phyloP scores from a whole-genome alignment of 2,888 invertebrate species.

The Acronicta aceris region DNA sequence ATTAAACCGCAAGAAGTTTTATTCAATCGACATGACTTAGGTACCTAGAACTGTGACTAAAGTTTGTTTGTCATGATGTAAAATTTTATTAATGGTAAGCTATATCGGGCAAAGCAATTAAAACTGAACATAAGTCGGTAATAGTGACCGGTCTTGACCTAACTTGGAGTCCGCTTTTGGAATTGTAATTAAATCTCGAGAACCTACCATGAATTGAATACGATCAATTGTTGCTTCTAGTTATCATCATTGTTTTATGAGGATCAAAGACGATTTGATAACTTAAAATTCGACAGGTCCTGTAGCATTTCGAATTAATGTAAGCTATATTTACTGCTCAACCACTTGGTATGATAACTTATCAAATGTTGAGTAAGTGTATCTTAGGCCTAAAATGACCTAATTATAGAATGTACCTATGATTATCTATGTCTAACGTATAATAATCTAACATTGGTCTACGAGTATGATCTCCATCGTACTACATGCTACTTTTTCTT shows the following conservation, averaged over 20 bases:
- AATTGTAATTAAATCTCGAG: slow-evolving; percentile 51
- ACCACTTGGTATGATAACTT: no score
- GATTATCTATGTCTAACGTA: no score
- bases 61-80: slow-evolving; percentile 52
- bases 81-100: slow-evolving; percentile 49
- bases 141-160: slow-evolving; percentile 60
- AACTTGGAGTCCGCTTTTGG: slow-evolving; percentile 49
- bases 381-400: no score
- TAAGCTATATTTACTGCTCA: no score
- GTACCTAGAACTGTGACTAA: slow-evolving; percentile 50
- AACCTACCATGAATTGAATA: slow-evolving; percentile 38
- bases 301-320: neutral
- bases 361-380: no score
- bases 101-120: slow-evolving; percentile 56
- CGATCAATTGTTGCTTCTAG: slow-evolving; percentile 27
- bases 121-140: slow-evolving; percentile 54
- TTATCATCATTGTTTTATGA: slow-evolving; percentile 9
- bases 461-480: no score
- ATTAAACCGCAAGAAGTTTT: slow-evolving; percentile 27
- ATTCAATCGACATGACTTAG: slow-evolving; percentile 36
- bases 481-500: no score
- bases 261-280: no score
- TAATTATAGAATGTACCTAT: no score
- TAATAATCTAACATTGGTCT: no score
- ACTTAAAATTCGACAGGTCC: no score